Evolutionary conservation across 2,888 invertebrate species (phyloP).

Genomic region (Drosophila vallismaia): DNA sequence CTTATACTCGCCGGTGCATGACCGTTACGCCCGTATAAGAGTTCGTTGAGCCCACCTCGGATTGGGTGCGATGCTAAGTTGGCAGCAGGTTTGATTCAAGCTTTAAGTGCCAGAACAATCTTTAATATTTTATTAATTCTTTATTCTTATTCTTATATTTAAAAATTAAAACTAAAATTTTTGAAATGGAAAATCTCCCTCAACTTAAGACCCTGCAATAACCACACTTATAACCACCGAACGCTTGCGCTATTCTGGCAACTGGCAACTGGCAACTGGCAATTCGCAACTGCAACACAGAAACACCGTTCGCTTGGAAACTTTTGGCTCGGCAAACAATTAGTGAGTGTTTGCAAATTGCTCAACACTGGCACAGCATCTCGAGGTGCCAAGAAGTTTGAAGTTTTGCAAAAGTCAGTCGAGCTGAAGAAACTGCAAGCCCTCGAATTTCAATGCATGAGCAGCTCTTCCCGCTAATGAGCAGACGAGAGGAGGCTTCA

Average conservation of each 20-base stretch:
- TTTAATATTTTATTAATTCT: background rate
- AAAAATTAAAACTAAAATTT: too few relatives aligned
- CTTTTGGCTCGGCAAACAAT: conserved; percentile 42
- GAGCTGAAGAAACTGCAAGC: conserved; percentile 35
- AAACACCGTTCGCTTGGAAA: conserved; percentile 7
- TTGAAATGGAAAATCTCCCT: too few relatives aligned
- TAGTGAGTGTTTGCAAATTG: conserved; percentile 45
- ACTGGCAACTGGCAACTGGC: conserved; percentile 27
- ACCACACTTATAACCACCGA: conserved; percentile 35
- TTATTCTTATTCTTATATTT: too few relatives aligned
- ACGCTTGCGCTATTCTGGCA: conserved; percentile 31
- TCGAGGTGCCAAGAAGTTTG: conserved; percentile 60
- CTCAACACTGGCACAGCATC: conserved; percentile 36
- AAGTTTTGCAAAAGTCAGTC: conserved; percentile 30
- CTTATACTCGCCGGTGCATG: conserved; percentile 46
- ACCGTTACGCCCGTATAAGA: conserved; percentile 52
- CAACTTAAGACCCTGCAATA: conserved; percentile 11
- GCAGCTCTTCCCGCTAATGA: conserved; percentile 45
- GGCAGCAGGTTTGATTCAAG: conserved; percentile 4
- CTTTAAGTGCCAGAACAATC: background rate
- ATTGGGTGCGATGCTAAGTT: conserved; percentile 39
- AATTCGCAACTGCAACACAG: conserved; percentile 1
- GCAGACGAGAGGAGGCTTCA: conserved; percentile 40
- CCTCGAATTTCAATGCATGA: conserved; percentile 50
- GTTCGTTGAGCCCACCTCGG: conserved; percentile 14